Evolutionary conservation across 2,888 invertebrate genomes (phyloP), one percentile per base, ranked within the genome.

Genomic region (Encarsia formosa): DNA sequence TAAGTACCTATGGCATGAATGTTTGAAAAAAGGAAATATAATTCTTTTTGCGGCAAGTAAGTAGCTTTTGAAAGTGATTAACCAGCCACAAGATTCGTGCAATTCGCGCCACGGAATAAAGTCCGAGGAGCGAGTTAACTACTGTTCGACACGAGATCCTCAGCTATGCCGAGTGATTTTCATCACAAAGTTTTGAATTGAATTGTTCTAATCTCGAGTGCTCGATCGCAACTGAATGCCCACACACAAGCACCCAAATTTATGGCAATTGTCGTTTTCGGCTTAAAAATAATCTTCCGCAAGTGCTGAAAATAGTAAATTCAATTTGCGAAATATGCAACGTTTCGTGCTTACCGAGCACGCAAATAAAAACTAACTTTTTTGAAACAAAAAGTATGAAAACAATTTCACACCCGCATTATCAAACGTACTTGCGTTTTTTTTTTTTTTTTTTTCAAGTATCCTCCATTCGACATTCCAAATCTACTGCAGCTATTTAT

Each of bases 181-280:
- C 61, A 66, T 68, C 63, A 61, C 44, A 68, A n/a, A 71, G 69
- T 64, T 72, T 69, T 61, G 63, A 63, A 69, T 70, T 67, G 66
- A 61, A 63, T 56, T 52, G 59, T 56, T 54, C 57, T 62, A 65
- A 66, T 68, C 66, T 66, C 51, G 57, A 63, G 61, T 60, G 60
- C 46, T 51, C 54, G 57, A 66, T 64, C 62, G 24, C 32, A 9
- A 19, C 23, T 1, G 15, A 32, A 38, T 46, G 5, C 22, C 15
- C 23, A 37, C 18, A 15, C 3, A 19, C 19, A 20, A 4, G 20
- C 37, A 13, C 11, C 26, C 6, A 26, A 26, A 26, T 8, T 11
- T 26, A 26, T 26, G 26, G 11, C 26, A 26, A 26, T 26, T 26
- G 6, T 26, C 26, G 6, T 26, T 26, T 26, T n/a, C n/a, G 11